Conservation (phyloP, 1,140 invertebrate species). For the Matsumurasca onukii region DNA sequence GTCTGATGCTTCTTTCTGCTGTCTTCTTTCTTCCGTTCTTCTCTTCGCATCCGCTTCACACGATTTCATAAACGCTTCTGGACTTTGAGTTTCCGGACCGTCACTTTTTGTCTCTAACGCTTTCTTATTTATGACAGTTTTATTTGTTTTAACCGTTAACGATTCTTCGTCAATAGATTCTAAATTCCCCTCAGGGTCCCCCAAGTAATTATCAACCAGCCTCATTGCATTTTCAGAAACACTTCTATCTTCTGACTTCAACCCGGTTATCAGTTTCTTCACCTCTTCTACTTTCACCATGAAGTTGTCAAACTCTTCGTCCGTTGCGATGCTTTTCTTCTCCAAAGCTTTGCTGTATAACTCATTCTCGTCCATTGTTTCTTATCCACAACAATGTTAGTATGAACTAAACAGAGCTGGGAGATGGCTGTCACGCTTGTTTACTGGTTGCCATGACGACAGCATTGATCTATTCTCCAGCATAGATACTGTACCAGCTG, state of each 20-base stretch:
- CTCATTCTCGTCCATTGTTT: no score
- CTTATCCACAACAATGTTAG: no score
- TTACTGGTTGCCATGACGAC: conserved; percentile 6
- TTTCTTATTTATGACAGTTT: conserved; percentile 14
- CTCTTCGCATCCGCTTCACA: conserved; percentile 13
- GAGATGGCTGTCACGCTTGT: neutral
- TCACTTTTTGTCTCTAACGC: neutral
- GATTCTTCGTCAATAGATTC: conserved; percentile 1
- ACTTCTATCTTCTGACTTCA: neutral
- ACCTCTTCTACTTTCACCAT: conserved; percentile 16
- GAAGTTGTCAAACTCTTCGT: conserved; percentile 18
- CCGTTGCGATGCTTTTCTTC: neutral
- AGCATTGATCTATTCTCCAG: neutral
- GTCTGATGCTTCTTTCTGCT: neutral
- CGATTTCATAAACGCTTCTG: conserved; percentile 3
- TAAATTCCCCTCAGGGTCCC: neutral
- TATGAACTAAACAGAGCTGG: neutral
- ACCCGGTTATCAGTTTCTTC: neutral
- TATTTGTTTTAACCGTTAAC: conserved; percentile 2
- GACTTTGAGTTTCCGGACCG: conserved; percentile 4
- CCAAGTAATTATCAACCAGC: conserved; percentile 13
- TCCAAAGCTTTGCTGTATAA: neutral
- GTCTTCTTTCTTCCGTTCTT: conserved; percentile 18
- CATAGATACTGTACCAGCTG: no score
- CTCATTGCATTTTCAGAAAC: neutral